phyloP scores from a whole-genome alignment of 2,113 vertebrate genomes.

The Boleophthalmus pectinirostris region DNA sequence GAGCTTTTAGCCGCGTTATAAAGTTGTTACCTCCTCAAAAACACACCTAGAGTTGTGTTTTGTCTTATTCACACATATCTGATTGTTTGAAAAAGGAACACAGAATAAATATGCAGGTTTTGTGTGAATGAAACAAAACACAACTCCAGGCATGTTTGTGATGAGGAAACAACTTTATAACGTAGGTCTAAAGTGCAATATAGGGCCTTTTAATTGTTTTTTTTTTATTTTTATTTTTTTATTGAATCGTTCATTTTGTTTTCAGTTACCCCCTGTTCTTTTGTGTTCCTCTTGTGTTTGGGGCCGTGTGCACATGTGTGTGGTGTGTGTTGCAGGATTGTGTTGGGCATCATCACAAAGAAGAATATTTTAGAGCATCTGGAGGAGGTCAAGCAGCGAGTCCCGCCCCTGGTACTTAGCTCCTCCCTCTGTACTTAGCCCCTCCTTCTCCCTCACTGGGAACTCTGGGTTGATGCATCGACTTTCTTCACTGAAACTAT shows the following conservation, averaged over 20 bases:
- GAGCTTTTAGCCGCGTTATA: no score
- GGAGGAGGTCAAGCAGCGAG: constrained; percentile 97
- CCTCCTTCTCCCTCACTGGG: constrained; percentile 51
- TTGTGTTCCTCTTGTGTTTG: constrained; percentile 16
- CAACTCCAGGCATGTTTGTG: background rate
- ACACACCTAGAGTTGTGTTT: no score
- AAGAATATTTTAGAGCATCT: constrained; percentile 99
- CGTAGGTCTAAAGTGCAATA: no score
- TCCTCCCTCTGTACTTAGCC: constrained; percentile 57
- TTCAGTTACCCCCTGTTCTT: constrained; percentile 31
- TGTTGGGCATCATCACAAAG: constrained; percentile 99
- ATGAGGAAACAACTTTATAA: no score
- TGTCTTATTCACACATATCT: no score
- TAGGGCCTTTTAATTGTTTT: constrained; percentile 20
- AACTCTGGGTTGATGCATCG: constrained; percentile 12
- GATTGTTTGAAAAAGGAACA: no score
- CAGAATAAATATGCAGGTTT: no score
- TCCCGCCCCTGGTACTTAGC: constrained; percentile 91
- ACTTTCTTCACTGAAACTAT: constrained; percentile 41
- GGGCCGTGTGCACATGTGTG: constrained; percentile 81
- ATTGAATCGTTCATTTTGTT: no score
- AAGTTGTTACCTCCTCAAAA: no score
- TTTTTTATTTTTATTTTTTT: constrained; percentile 6
- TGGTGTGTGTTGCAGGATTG: constrained; percentile 99
- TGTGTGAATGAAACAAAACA: no score